A percentile compares a stretch with the other conserved stretches of the same genome.
phyloP scores from a whole-genome alignment of 2,888 invertebrate species.

The Villa cingulata region DNA sequence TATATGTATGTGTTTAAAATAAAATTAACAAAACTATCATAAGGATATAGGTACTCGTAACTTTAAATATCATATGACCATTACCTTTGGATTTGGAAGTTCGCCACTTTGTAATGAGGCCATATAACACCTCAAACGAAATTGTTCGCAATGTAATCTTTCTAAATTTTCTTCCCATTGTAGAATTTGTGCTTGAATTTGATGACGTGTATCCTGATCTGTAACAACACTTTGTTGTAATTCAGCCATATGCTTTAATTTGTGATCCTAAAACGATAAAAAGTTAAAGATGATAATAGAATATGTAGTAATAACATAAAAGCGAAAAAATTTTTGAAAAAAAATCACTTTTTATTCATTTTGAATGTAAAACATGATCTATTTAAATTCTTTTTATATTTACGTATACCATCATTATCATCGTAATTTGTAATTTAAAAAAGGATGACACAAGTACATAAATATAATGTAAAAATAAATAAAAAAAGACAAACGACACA shows the following conservation, averaged over 20 bases:
- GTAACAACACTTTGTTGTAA: slow-evolving; percentile 92
- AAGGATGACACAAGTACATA: no score
- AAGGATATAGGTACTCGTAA: no score
- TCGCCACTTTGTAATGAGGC: slow-evolving; percentile 91
- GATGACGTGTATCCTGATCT: slow-evolving; percentile 81
- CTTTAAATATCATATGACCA: no score
- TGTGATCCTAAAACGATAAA: slow-evolving; percentile 66
- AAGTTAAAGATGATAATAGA: slow-evolving; percentile 1
- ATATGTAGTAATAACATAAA: neutral
- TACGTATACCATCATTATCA: no score
- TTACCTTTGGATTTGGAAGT: slow-evolving; percentile 91
- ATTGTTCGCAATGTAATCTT: slow-evolving; percentile 91
- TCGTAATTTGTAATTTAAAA: no score
- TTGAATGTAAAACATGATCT: neutral
- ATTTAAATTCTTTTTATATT: neutral
- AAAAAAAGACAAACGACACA: no score
- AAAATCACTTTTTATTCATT: neutral
- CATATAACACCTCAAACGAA: slow-evolving; percentile 91
- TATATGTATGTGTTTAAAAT: no score
- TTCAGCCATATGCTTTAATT: slow-evolving; percentile 97
- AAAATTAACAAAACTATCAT: no score
- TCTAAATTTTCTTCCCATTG: slow-evolving; percentile 97
- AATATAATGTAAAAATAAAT: no score
- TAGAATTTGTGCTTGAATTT: slow-evolving; percentile 83
- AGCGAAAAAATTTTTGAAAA: neutral